Evolutionary conservation across 2,888 invertebrate genomes (phyloP), one percentile per base, ranked within the genome.

Genomic region (Sialis fuliginosa): DNA sequence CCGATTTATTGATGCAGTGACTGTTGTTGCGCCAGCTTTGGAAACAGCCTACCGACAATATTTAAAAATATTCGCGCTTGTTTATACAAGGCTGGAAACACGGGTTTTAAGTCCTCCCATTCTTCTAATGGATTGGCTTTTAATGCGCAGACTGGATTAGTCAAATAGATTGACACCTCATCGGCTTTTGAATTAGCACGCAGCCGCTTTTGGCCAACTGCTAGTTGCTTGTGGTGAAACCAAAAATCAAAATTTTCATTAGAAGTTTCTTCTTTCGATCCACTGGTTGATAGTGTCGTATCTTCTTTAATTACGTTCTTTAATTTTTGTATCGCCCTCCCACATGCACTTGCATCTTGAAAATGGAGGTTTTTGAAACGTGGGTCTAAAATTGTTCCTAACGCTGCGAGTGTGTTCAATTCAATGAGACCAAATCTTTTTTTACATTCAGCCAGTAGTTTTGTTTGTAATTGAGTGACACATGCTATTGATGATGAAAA

Each of bases 321-420:
- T 4, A 46, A 41, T 41, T 46, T 41, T 41, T 46, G 47, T 47
- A 54, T 53, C 43, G 52, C 52, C 47, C 55, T 56, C 51, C 53
- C 54, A 52, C 46, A 52, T 31, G 49, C 54, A 52, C 50, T 48
- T 39, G 55, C 51, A 47, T 55, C 54, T 52, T 55, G 52, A 46
- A 56, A 56, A 51, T 55, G 54, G 44, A 57, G 51, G 42, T 56
- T 56, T 53, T 56, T 55, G 48, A 55, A 56, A 50, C 54, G 53
- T 51, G 54, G 54, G 51, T 55, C 54, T 50, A 56, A 39, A 51
- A 51, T 49, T 35, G 49, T 50, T 37, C 39, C 50, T 44, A 54
- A 50, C 44, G 56, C 54, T 53, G 53, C 55, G 52, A 52, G 53
- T 22, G 52, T 51, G 40, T 55, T 55, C 34, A 52, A 53, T 56